Evolutionary conservation across 2,113 vertebrate genomes (phyloP), one percentile per base, ranked within the genome.

Genomic region (Phaetusa simplex): DNA sequence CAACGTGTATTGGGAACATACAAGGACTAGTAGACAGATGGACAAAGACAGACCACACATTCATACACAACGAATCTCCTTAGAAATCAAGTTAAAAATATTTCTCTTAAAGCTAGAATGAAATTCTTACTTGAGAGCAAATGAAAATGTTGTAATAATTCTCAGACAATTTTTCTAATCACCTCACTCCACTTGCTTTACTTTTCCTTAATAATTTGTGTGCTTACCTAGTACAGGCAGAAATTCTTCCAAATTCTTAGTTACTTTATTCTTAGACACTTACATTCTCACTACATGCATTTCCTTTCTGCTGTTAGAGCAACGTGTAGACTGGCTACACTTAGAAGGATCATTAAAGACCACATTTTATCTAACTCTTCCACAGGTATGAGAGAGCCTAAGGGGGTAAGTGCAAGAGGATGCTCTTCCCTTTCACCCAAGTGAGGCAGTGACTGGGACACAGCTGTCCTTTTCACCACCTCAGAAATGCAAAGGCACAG

Each of bases 201-300:
- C 10, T 59, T 62, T 80, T 74, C 26, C 38, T 76, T 65, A 78
- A 29, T 65, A 12, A 66, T 80, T 59, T 81, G 9, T 61, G 20
- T 47, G 20, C 30, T 79, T 88, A 73, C 10, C 7, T n/a, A 74
- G 21, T 38, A 23, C 49, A 66, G 45, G 11, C 13, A 27, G 15
- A 64, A 49, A 58, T 12, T 24, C 67, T 85, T 88, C 34, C 58
- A 27, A 29, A 55, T 62, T 81, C 38, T 26, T 59, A 29, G 16
- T 36, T 49, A 58, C 14, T 40, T 90, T 47, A 56, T 71, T 82
- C 65, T 66, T 36, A 58, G 42, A 64, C 26, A 50, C 3, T 2
- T 50, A 24, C 0, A 0, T 32, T 74, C 52, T 67, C 19, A 38
- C 30, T 32, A 67, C 14, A 32, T 11, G 8, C 36, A 29, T 45